These are phyloP conservation scores for Rhynchonycteris naso DNA, from an alignment of 2,797 vertebrate species.

Conservation along the genomic window DNA sequence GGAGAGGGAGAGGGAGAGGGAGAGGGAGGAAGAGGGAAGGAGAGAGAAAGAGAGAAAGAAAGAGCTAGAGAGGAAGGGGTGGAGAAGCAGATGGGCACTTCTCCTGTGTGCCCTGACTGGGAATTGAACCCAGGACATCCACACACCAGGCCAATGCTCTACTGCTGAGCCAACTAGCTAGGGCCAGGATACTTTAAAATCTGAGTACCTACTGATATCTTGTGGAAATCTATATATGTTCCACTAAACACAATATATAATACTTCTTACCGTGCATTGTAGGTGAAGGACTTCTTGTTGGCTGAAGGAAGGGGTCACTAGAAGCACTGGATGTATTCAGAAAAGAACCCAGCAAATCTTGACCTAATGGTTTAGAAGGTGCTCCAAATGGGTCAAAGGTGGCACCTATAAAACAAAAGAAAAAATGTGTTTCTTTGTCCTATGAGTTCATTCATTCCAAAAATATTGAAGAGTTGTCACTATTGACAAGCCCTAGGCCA, in stretches of 20 bases:
- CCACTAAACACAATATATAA: neutral
- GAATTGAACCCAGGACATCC: no score
- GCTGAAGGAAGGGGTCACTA: conserved; percentile 94
- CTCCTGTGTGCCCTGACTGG: no score
- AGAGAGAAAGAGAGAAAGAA: no score
- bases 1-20: no score
- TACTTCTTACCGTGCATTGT: conserved; percentile 87
- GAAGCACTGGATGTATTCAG: conserved; percentile 91
- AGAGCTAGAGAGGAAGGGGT: no score
- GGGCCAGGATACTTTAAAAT: neutral
- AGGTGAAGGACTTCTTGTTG: conserved; percentile 94
- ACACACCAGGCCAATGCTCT: no score
- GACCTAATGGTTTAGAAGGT: conserved; percentile 91
- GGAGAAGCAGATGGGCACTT: no score
- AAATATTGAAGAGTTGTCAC: neutral
- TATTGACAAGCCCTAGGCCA: neutral
- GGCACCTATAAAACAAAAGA: conserved; percentile 78
- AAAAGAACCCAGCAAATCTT: conserved; percentile 95
- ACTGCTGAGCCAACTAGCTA: no score
- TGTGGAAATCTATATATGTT: neutral
- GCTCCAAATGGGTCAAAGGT: conserved; percentile 94
- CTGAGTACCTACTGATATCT: neutral
- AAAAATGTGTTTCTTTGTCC: neutral
- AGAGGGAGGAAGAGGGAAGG: no score
- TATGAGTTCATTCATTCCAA: neutral